A percentile compares a stretch with the other conserved stretches of the same genome.
These are phyloP conservation scores for Sebastes jordani DNA, from an alignment of 2,797 vertebrate species.

Conservation along the genomic window DNA sequence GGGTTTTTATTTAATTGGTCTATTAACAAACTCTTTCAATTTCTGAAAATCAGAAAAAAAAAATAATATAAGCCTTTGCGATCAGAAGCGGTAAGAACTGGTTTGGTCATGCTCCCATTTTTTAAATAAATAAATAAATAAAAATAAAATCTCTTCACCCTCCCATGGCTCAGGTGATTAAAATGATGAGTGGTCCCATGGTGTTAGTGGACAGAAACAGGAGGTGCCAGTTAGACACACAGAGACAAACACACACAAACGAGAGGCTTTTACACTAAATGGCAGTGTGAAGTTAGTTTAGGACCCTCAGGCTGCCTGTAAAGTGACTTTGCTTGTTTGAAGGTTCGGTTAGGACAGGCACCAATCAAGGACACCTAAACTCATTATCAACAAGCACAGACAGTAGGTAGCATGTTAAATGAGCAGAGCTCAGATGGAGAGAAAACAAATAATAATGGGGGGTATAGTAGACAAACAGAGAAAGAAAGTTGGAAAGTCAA, in stretches of 20 bases:
- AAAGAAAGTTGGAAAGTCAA: not conserved
- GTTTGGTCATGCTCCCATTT: not conserved
- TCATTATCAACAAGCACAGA: conserved; percentile 41
- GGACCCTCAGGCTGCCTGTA: conserved; percentile 32
- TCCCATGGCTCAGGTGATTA: conserved; percentile 53
- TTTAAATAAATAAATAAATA: not conserved
- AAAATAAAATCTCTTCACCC: conserved; percentile 13
- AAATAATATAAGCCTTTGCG: not conserved
- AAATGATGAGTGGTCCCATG: conserved; percentile 39
- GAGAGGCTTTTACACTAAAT: conserved; percentile 30
- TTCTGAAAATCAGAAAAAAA: not conserved
- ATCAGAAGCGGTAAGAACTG: not conserved
- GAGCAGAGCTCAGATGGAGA: conserved; percentile 13
- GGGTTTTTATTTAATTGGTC: not conserved
- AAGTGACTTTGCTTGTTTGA: conserved; percentile 17
- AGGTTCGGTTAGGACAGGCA: conserved; percentile 15
- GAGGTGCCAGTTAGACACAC: conserved; percentile 33
- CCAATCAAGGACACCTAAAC: conserved; percentile 48
- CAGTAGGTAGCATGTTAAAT: conserved; percentile 27
- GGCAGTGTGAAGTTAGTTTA: conserved; percentile 33
- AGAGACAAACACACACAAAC: not conserved
- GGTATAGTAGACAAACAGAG: not conserved
- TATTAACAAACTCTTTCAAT: not conserved
- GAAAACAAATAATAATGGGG: not conserved
- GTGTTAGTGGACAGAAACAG: conserved; percentile 29